Evolutionary conservation across 2,113 vertebrate species (phyloP).

Genomic region (Heterotilapia buettikoferi): DNA sequence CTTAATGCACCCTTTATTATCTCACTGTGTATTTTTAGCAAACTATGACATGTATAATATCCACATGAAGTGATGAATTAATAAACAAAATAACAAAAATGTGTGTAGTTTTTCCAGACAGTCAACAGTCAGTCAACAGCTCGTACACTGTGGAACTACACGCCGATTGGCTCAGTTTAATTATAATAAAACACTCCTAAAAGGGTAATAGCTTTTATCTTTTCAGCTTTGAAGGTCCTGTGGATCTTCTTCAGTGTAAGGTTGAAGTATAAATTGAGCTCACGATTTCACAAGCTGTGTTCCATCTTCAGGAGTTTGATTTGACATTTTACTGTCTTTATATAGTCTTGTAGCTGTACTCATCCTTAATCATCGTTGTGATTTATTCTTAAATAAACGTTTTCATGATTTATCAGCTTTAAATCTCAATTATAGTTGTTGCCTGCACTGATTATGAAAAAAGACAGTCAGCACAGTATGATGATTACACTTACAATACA

Average conservation of each 20-base stretch:
- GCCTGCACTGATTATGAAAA: not conserved
- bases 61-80: not conserved
- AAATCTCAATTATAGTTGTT: not conserved
- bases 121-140: not conserved
- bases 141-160: not conserved
- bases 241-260: not conserved
- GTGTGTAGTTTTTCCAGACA: not conserved
- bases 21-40: not conserved
- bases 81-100: not conserved
- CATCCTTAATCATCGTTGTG: not conserved
- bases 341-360: not conserved
- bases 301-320: not conserved
- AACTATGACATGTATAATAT: not conserved
- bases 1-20: not conserved
- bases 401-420: not conserved
- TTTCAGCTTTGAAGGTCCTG: not conserved
- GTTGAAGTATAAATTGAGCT: not conserved
- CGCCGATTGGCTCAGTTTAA: not conserved
- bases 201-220: not conserved
- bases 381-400: not conserved
- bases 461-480: not conserved
- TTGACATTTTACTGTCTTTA: not conserved
- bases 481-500: not conserved
- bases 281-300: not conserved
- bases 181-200: not conserved